Percentiles rank a stretch among this genome's conserved stretches.
These are phyloP conservation scores for Scrobipalpa atriplicella DNA, from an alignment of 2,888 invertebrate genomes.

Conservation along the genomic window DNA sequence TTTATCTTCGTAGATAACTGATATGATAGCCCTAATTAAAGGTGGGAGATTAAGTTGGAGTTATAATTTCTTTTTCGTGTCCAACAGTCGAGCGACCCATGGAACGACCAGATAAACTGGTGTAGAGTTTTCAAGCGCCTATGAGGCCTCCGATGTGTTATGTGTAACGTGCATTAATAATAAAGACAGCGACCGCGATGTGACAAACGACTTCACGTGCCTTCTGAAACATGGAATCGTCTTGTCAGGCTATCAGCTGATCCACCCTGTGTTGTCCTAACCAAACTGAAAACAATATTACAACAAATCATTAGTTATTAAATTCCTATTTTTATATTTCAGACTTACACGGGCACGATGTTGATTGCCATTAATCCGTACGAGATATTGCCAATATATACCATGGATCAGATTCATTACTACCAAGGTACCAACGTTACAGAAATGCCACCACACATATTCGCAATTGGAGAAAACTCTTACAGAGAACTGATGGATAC, in stretches of 20 bases:
- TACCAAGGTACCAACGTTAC: constrained; percentile 93
- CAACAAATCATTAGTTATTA: too few relatives aligned
- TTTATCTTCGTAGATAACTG: too few relatives aligned
- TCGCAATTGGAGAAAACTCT: constrained; percentile 96
- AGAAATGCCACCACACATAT: constrained; percentile 96
- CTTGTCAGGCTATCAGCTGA: too few relatives aligned
- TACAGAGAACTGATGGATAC: constrained; percentile 91
- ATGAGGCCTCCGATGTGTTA: too few relatives aligned
- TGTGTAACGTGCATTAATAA: too few relatives aligned
- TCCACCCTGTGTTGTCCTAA: neutral
- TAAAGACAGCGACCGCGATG: too few relatives aligned
- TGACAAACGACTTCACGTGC: neutral
- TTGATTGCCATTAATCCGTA: constrained; percentile 98
- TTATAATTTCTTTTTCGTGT: too few relatives aligned
- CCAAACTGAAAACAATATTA: neutral
- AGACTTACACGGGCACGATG: constrained; percentile 98
- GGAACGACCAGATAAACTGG: too few relatives aligned
- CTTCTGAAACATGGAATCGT: neutral
- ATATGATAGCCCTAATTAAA: too few relatives aligned
- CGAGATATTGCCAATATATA: constrained; percentile 96
- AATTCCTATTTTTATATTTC: constrained; percentile 42
- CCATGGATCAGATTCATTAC: constrained; percentile 91
- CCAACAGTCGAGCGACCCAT: too few relatives aligned
- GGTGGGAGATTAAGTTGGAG: too few relatives aligned
- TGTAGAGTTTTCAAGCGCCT: too few relatives aligned